Percentiles rank a stretch among this genome's conserved stretches.
Evolutionary conservation across 1,140 invertebrate species (phyloP).

Genomic region (Drosophila insularis): DNA sequence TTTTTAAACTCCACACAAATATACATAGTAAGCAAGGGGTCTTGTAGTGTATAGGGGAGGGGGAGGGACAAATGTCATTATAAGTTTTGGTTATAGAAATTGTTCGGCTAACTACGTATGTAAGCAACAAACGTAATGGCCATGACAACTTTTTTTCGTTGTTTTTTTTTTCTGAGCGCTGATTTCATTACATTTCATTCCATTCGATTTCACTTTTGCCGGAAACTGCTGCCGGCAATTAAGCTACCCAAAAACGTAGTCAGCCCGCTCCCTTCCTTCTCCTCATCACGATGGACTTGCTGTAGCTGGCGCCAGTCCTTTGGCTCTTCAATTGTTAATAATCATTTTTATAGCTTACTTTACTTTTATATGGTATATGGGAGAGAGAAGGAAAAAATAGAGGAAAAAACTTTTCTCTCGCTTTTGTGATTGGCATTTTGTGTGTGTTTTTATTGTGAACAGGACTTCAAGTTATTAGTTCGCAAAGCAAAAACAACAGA

Average conservation of each 20-base stretch:
- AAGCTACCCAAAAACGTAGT: constrained; percentile 56
- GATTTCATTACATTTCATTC: constrained; percentile 72
- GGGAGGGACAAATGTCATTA: constrained; percentile 2
- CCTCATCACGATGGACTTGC: not conserved
- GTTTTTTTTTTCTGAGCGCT: constrained; percentile 30
- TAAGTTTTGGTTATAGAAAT: constrained; percentile 9
- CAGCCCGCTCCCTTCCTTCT: not conserved
- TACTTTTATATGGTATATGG: constrained; percentile 78
- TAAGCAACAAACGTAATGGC: constrained; percentile 20
- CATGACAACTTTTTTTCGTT: constrained; percentile 54
- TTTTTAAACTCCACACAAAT: not conserved
- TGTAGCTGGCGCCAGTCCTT: constrained; percentile 64
- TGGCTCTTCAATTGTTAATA: constrained; percentile 79
- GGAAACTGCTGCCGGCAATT: constrained; percentile 79
- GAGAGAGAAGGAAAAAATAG: constrained; percentile 50
- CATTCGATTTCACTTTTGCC: constrained; percentile 31
- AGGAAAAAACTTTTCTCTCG: not conserved
- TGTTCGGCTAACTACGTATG: constrained; percentile 41
- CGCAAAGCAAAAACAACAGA: constrained; percentile 45
- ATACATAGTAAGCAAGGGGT: not conserved
- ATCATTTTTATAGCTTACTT: constrained; percentile 78
- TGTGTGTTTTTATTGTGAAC: constrained; percentile 77
- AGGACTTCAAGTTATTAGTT: constrained; percentile 76
- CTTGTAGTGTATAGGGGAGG: not conserved
- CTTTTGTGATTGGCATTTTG: constrained; percentile 75